phyloP scores from a whole-genome alignment of 1,140 invertebrate species.

The Neodiprion pinetum region DNA sequence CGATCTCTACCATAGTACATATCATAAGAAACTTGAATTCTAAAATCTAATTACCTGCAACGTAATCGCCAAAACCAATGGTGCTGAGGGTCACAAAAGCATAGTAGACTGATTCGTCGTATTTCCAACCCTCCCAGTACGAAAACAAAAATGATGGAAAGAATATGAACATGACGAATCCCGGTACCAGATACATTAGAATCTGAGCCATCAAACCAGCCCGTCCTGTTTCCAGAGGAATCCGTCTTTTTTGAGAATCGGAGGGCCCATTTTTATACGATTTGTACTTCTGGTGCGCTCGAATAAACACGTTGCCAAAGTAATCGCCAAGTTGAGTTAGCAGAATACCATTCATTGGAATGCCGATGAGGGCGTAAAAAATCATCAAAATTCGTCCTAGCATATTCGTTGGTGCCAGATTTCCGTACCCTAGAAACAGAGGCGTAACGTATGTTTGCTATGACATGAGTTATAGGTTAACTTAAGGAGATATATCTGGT shows the following conservation, averaged over 20 bases:
- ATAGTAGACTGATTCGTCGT: conserved; percentile 90
- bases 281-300: conserved; percentile 79
- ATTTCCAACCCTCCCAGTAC: conserved; percentile 88
- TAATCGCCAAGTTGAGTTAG: conserved; percentile 81
- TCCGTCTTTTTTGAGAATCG: conserved; percentile 45
- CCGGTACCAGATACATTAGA: conserved; percentile 81
- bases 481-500: no score
- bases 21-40: no score
- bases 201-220: conserved; percentile 79
- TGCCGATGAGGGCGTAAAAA: conserved; percentile 92
- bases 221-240: conserved; percentile 66
- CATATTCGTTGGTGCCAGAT: conserved; percentile 84
- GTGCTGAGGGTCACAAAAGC: conserved; percentile 92
- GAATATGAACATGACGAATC: conserved; percentile 90
- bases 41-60: conserved; percentile 70
- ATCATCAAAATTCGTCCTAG: conserved; percentile 88
- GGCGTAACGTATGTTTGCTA: conserved; percentile 29
- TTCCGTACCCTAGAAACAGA: conserved; percentile 80
- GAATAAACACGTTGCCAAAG: conserved; percentile 79
- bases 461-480: no score
- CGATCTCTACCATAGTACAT: no score
- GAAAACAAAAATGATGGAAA: conserved; percentile 90
- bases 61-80: conserved; percentile 93
- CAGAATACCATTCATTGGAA: conserved; percentile 91
- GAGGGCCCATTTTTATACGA: conserved; percentile 69